Percentiles rank a stretch among this genome's conserved stretches.
Conservation (phyloP, 2,888 invertebrate genomes). For the Brenthis ino region DNA sequence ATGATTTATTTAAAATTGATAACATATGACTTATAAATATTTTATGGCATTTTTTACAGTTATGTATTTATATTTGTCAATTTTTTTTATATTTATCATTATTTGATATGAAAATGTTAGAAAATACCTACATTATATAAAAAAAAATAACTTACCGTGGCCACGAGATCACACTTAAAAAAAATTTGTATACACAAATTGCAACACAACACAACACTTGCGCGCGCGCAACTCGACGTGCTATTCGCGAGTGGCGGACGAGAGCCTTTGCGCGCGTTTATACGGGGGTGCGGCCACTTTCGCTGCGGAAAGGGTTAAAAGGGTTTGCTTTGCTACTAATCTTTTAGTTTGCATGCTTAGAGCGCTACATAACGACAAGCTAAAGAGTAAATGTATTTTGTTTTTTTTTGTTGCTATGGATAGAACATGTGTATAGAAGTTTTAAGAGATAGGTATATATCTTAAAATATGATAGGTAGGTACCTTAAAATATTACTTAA, state of each 20-base stretch:
- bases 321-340: constrained; percentile 13
- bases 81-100: neutral
- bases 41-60: too few relatives aligned
- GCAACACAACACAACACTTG: constrained; percentile 34
- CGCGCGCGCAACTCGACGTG: constrained; percentile 57
- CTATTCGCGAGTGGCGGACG: constrained; percentile 67
- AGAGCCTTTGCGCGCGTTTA: constrained; percentile 59
- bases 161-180: constrained; percentile 9
- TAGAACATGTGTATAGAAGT: too few relatives aligned
- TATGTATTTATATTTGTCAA: neutral
- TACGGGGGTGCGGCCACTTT: constrained; percentile 74
- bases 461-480: too few relatives aligned
- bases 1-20: too few relatives aligned
- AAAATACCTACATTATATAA: neutral
- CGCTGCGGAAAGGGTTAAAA: constrained; percentile 53
- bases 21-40: too few relatives aligned
- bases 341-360: neutral
- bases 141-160: constrained; percentile 29
- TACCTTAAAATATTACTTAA: too few relatives aligned
- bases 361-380: too few relatives aligned
- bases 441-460: too few relatives aligned
- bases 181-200: constrained; percentile 25
- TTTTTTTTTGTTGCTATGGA: too few relatives aligned
- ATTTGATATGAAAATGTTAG: neutral
- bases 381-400: too few relatives aligned